phyloP scores from a whole-genome alignment of 2,113 vertebrate genomes.

The Aphyosemion australe region DNA sequence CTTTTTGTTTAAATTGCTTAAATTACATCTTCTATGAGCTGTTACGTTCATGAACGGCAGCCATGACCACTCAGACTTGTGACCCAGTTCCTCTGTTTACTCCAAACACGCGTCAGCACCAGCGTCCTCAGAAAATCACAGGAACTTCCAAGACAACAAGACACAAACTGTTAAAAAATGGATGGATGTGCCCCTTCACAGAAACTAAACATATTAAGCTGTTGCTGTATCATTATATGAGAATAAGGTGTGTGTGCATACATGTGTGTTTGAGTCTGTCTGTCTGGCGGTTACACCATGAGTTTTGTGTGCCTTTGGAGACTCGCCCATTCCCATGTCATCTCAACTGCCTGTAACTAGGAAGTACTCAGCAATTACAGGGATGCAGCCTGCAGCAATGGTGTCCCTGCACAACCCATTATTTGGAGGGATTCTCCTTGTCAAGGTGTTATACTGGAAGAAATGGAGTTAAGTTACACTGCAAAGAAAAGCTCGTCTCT shows the following conservation, averaged over 20 bases:
- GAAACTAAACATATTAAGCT: not conserved
- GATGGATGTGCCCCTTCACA: not conserved
- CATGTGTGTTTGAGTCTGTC: not conserved
- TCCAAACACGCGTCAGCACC: not conserved
- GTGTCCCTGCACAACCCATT: constrained; percentile 69
- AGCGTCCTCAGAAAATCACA: no score
- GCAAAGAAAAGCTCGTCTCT: constrained; percentile 65
- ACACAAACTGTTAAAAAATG: no score
- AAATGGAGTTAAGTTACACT: constrained; percentile 71
- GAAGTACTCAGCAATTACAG: constrained; percentile 69
- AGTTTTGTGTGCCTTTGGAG: constrained; percentile 46
- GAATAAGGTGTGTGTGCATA: constrained; percentile 7
- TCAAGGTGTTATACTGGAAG: constrained; percentile 61
- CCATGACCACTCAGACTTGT: not conserved
- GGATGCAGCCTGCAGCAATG: constrained; percentile 70
- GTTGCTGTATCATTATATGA: constrained; percentile 7
- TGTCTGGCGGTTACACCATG: constrained; percentile 33
- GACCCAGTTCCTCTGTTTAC: constrained; percentile 4
- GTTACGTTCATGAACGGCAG: not conserved
- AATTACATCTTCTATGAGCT: not conserved
- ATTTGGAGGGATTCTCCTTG: constrained; percentile 67
- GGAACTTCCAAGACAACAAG: not conserved
- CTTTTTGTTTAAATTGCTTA: not conserved
- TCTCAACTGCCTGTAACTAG: constrained; percentile 63
- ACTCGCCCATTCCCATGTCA: constrained; percentile 64